Percentiles rank a stretch among this genome's conserved stretches.
phyloP scores from a whole-genome alignment of 2,888 invertebrate genomes.

The Metacarcinus magister region DNA sequence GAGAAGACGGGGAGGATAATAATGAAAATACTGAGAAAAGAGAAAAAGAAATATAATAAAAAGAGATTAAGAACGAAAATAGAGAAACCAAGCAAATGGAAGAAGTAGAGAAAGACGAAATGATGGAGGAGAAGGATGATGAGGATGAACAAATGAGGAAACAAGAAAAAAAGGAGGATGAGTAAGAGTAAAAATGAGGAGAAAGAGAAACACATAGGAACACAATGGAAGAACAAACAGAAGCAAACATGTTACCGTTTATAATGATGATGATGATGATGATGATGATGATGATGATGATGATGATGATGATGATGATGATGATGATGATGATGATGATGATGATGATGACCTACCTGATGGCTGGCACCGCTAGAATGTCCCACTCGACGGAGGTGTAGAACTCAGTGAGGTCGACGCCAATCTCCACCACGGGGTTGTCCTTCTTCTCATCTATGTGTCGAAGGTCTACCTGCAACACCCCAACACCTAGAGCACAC shows the following conservation, averaged over 20 bases:
- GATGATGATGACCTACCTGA: conserved; percentile 86
- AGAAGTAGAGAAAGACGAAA: not conserved
- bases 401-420: conserved; percentile 97
- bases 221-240: too few species aligned
- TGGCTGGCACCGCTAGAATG: conserved; percentile 95
- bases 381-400: conserved; percentile 99
- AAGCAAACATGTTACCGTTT: too few species aligned
- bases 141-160: not conserved
- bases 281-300: not conserved
- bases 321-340: not conserved
- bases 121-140: not conserved
- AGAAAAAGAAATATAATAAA: too few species aligned
- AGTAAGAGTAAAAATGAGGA: not conserved
- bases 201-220: too few species aligned
- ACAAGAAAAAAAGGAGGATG: not conserved
- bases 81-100: not conserved
- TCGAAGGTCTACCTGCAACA: conserved; percentile 91
- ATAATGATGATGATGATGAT: not conserved
- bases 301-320: not conserved
- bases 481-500: not conserved
- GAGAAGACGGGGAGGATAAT: too few species aligned
- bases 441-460: conserved; percentile 94
- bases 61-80: too few species aligned
- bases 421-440: conserved; percentile 91
- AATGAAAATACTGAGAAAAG: too few species aligned